Percentiles rank a stretch among this genome's conserved stretches.
These are phyloP conservation scores for Miltochrista miniata DNA, from an alignment of 2,888 invertebrate species.

Conservation along the genomic window DNA sequence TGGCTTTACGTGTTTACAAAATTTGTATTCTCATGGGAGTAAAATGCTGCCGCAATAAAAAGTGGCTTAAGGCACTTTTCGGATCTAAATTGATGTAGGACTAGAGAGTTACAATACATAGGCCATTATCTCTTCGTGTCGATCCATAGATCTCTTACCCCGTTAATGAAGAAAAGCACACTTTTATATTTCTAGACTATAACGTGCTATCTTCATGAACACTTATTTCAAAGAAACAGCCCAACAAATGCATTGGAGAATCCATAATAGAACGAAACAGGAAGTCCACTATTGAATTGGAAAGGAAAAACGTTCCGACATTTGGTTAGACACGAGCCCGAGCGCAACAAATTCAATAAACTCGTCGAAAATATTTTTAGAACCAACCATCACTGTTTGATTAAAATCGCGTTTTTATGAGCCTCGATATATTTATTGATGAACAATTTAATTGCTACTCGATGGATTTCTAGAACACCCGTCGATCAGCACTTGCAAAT, in stretches of 20 bases:
- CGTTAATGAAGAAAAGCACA: too few relatives aligned
- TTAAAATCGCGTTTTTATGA: constrained; percentile 25
- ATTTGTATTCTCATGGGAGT: too few relatives aligned
- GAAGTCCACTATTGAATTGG: constrained; percentile 36
- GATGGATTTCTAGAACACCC: constrained; percentile 4
- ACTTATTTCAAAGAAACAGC: constrained; percentile 7
- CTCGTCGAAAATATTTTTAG: constrained; percentile 32
- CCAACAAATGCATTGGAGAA: constrained; percentile 16
- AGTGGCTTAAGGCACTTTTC: too few relatives aligned
- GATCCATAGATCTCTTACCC: too few relatives aligned
- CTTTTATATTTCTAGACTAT: too few relatives aligned
- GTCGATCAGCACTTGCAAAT: background rate
- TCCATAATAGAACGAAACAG: constrained; percentile 16
- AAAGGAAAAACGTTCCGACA: constrained; percentile 21
- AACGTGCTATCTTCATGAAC: background rate
- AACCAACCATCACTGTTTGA: constrained; percentile 25
- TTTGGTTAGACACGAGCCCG: constrained; percentile 12
- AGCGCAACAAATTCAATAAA: constrained; percentile 23
- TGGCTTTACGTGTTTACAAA: too few relatives aligned
- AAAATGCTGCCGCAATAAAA: too few relatives aligned
- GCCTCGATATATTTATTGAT: constrained; percentile 19
- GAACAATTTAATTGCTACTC: constrained; percentile 18
- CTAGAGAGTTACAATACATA: too few relatives aligned
- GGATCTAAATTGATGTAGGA: too few relatives aligned
- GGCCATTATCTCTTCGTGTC: too few relatives aligned